These are phyloP conservation scores for Heterodera carotae DNA, from an alignment of 1,140 invertebrate species.

Conservation along the genomic window DNA sequence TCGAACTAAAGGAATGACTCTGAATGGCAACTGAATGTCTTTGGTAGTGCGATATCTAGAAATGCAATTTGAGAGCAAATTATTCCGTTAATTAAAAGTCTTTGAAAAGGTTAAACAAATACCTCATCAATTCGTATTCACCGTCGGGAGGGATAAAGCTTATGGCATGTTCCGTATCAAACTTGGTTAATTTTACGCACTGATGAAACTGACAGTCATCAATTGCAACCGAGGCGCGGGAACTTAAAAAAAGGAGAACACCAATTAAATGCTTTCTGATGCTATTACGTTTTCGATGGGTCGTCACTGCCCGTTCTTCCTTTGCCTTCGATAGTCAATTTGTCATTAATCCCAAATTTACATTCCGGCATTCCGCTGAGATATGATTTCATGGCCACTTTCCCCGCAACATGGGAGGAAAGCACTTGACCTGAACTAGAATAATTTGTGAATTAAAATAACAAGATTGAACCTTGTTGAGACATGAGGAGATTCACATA, in stretches of 20 bases:
- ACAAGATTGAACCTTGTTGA: slow-evolving; percentile 79
- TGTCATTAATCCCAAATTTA: slow-evolving; percentile 99
- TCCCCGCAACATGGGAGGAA: slow-evolving; percentile 97
- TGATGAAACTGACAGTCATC: slow-evolving; percentile 99
- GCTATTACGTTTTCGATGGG: slow-evolving; percentile 72
- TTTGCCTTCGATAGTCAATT: slow-evolving; percentile 97
- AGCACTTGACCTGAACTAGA: slow-evolving; percentile 84
- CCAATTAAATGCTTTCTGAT: slow-evolving; percentile 10
- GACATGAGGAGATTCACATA: slow-evolving; percentile 99
- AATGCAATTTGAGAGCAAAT: background rate
- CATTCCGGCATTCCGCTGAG: slow-evolving; percentile 99
- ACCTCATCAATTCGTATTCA: slow-evolving; percentile 99
- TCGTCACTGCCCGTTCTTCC: slow-evolving; percentile 81
- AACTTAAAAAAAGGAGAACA: slow-evolving; percentile 44
- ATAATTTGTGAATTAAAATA: slow-evolving; percentile 25
- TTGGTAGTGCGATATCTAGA: slow-evolving; percentile 93
- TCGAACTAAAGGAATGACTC: slow-evolving; percentile 94
- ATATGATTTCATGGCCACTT: slow-evolving; percentile 99
- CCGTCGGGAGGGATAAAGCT: slow-evolving; percentile 99
- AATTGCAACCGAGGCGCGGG: slow-evolving; percentile 85
- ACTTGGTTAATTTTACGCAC: slow-evolving; percentile 98
- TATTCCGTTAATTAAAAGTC: too few species aligned
- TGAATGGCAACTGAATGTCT: slow-evolving; percentile 97
- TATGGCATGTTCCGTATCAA: slow-evolving; percentile 99
- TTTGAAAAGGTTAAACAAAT: slow-evolving; percentile 31